Evolutionary conservation across 2,797 vertebrate species (phyloP).

Genomic region (Thunnus albacares): DNA sequence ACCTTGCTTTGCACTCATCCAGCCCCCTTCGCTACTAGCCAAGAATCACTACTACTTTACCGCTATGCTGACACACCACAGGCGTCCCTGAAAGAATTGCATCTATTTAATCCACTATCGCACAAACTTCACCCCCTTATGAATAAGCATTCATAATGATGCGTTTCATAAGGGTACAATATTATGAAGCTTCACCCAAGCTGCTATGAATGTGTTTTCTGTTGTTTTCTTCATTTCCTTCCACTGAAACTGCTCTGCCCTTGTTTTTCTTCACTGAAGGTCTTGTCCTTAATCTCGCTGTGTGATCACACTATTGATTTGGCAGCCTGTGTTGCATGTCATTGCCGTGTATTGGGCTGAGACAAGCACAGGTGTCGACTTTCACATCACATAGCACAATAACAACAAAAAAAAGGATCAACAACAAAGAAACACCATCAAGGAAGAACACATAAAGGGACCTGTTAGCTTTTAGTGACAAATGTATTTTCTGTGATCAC

Average conservation of each 20-base stretch:
- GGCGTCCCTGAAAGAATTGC: neutral
- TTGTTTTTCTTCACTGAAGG: neutral
- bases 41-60: neutral
- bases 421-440: neutral
- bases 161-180: neutral
- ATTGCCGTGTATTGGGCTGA: conserved; percentile 2
- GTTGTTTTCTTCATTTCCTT: neutral
- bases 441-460: neutral
- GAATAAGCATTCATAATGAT: neutral
- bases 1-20: conserved; percentile 36
- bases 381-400: neutral
- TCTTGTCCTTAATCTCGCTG: neutral
- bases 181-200: neutral
- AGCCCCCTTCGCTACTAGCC: neutral
- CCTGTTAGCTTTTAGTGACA: neutral
- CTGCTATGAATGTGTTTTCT: too few species aligned
- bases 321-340: neutral
- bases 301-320: conserved; percentile 19
- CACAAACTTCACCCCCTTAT: neutral
- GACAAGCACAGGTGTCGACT: neutral
- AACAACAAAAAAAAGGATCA: neutral
- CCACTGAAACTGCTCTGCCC: neutral
- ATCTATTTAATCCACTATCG: neutral
- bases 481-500: neutral
- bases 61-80: conserved; percentile 4